Evolutionary conservation across 2,113 vertebrate species (phyloP).

Genomic region (Cervus canadensis): DNA sequence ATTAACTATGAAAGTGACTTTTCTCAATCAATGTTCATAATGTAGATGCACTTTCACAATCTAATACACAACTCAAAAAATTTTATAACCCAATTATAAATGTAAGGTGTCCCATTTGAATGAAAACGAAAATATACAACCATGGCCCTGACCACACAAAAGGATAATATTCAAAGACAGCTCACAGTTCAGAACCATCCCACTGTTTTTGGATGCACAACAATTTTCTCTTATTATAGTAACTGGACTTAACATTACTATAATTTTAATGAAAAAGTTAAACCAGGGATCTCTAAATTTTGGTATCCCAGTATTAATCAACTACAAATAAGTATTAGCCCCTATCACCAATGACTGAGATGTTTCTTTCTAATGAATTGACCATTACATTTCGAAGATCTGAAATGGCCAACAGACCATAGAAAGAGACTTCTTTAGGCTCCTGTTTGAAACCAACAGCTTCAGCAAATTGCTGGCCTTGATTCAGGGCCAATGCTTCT

Average conservation of each 20-base stretch:
- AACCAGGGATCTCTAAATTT: not conserved
- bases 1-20: not conserved
- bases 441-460: no score
- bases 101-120: not conserved
- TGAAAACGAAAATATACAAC: not conserved
- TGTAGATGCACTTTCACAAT: not conserved
- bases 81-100: not conserved
- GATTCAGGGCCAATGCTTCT: no score
- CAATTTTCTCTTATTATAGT: not conserved
- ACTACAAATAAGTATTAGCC: not conserved
- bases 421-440: slow-evolving; percentile 81
- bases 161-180: not conserved
- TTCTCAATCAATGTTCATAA: not conserved
- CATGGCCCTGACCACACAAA: not conserved
- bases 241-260: not conserved
- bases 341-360: not conserved
- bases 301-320: not conserved
- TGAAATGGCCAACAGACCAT: slow-evolving; percentile 88
- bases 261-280: slow-evolving; percentile 8
- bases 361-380: slow-evolving; percentile 85
- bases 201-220: not conserved
- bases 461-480: no score
- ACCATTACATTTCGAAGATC: slow-evolving; percentile 67
- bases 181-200: not conserved
- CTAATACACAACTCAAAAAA: not conserved